These are phyloP conservation scores for Caradrina clavipalpis DNA, from an alignment of 2,888 invertebrate genomes.

Conservation along the genomic window DNA sequence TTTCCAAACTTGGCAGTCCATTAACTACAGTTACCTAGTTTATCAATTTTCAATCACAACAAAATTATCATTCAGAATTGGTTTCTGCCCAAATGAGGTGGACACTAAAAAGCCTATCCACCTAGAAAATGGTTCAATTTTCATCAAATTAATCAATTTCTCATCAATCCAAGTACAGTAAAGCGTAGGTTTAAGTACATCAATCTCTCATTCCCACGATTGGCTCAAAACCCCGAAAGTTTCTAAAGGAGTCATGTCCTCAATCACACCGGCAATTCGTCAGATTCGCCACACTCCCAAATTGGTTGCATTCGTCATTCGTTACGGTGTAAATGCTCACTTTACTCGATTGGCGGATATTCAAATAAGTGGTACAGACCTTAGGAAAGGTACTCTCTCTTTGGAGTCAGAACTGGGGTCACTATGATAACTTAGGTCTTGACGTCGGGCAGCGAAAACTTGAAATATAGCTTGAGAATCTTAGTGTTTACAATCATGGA, in stretches of 20 bases:
- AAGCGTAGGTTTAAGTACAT: constrained; percentile 16
- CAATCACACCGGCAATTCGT: constrained; percentile 50
- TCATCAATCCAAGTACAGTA: constrained; percentile 11
- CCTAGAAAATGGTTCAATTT: neutral
- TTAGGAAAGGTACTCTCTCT: constrained; percentile 53
- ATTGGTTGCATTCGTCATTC: constrained; percentile 58
- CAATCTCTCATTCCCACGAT: constrained; percentile 20
- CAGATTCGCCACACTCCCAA: constrained; percentile 59
- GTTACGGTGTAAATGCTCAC: constrained; percentile 61
- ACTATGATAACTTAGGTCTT: constrained; percentile 53
- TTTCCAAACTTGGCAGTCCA: constrained; percentile 15
- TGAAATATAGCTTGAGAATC: constrained; percentile 55
- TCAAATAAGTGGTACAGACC: constrained; percentile 57
- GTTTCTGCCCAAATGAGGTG: constrained; percentile 7
- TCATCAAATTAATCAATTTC: constrained; percentile 38
- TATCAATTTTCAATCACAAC: constrained; percentile 15
- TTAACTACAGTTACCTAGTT: constrained; percentile 5
- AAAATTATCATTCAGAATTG: constrained; percentile 13
- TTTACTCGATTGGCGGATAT: constrained; percentile 59
- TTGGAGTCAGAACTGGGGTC: constrained; percentile 46
- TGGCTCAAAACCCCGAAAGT: constrained; percentile 5
- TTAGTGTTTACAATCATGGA: constrained; percentile 21
- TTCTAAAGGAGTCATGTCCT: constrained; percentile 28
- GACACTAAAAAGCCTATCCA: neutral
- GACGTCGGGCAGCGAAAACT: constrained; percentile 33